These are phyloP conservation scores for Arizona elegans DNA, from an alignment of 2,113 vertebrate species.

Conservation along the genomic window DNA sequence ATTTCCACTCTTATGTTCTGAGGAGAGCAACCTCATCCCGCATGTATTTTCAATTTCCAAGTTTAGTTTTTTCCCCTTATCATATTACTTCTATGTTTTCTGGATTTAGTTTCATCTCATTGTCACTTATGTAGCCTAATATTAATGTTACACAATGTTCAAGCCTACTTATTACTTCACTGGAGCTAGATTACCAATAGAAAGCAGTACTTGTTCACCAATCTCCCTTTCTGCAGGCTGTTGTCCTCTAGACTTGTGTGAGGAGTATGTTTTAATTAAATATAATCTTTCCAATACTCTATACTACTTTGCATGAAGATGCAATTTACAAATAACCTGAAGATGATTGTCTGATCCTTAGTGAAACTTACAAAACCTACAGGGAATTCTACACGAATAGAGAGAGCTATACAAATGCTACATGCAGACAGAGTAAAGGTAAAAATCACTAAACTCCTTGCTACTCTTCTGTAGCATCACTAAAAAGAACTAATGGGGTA, in stretches of 20 bases:
- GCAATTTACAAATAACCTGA: background rate
- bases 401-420: background rate
- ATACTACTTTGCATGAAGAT: background rate
- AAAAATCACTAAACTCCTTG: background rate
- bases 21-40: background rate
- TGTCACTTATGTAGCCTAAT: background rate
- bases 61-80: background rate
- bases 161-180: background rate
- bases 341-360: background rate
- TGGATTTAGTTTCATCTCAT: background rate
- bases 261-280: background rate
- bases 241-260: background rate
- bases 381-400: background rate
- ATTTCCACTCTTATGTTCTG: background rate
- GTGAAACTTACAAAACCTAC: background rate
- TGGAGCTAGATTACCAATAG: background rate
- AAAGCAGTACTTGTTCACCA: background rate
- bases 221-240: background rate
- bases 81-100: background rate
- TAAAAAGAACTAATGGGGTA: background rate
- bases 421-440: background rate
- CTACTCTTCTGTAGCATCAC: background rate
- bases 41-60: background rate
- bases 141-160: background rate
- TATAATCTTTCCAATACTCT: background rate